These are phyloP conservation scores for Agraylea sexmaculata DNA, from an alignment of 1,140 invertebrate genomes.

Conservation along the genomic window DNA sequence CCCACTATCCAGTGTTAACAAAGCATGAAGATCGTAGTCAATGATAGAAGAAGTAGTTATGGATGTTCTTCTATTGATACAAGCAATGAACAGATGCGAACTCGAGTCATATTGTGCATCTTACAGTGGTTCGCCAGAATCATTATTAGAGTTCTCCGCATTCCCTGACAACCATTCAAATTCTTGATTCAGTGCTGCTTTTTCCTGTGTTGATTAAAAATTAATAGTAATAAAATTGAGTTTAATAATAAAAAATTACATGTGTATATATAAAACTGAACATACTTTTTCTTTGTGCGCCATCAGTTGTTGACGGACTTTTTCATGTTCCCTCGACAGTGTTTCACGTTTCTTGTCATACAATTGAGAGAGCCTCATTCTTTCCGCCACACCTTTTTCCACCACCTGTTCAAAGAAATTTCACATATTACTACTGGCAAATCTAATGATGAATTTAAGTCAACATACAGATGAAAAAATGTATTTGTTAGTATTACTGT, in stretches of 20 bases:
- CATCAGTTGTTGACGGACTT: conserved; percentile 53
- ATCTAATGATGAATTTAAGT: no score
- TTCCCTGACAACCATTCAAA: conserved; percentile 13
- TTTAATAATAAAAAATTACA: conserved; percentile 4
- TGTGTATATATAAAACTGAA: conserved; percentile 5
- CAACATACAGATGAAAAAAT: no score
- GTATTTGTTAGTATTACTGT: no score
- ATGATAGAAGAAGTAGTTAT: conserved; percentile 2
- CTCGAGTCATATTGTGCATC: background rate
- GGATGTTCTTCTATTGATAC: background rate
- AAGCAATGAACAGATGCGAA: conserved; percentile 2
- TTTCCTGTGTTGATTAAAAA: conserved; percentile 21
- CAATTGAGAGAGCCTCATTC: conserved; percentile 58
- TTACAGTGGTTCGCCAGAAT: conserved; percentile 18
- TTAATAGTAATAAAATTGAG: conserved; percentile 1
- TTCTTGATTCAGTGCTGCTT: conserved; percentile 16
- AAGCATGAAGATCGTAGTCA: conserved; percentile 3
- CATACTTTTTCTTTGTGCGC: conserved; percentile 60
- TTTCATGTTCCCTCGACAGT: conserved; percentile 64
- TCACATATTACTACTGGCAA: no score
- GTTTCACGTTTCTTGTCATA: conserved; percentile 66
- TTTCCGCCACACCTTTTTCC: conserved; percentile 70
- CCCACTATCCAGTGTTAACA: background rate
- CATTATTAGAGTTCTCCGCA: conserved; percentile 7
- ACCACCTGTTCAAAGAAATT: conserved; percentile 47